Base-by-base conservation (phyloP, 2,113 vertebrate species). In the Notarius lentiginosus region DNA sequence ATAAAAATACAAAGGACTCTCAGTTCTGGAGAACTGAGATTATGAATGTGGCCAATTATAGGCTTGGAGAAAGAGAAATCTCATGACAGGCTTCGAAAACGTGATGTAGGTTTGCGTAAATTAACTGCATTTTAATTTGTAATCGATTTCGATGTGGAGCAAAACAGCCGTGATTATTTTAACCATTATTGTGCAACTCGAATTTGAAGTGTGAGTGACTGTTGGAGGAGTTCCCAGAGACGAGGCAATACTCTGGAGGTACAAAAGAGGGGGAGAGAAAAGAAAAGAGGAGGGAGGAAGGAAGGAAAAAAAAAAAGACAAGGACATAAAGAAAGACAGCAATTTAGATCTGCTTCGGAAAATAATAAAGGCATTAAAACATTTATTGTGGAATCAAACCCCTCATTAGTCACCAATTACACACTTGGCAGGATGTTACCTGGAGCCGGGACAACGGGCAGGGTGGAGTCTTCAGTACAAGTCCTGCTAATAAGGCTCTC, bases 401-500 rank as follows among this genome's bases (percentile, higher is more conserved):
- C 27, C 8, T 10, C 15, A 5, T 51, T 53, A 55, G n/a, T 18
- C 22, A 56, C 41, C 27, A 27, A 55, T 7, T 30, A 68, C 61
- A 34, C 7, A 73, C 55, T 47, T 14, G 10, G 41, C 41, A 41
- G 47, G 41, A 1, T 6, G 56, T 61, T 87, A 98, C 97, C 97
- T 96, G 97, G 95, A 92, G 95, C 95, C 60, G 91, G 94, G 49
- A 95, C 91, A 3, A 94, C 88, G 55, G 91, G 93, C 82, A 94
- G 92, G 1, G 95, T 89, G 56, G 91, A 92, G 81, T 94, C 94
- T 89, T 96, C 95, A 90, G 96, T 96, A 90, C 94, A 93, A 56
- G 92, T 88, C 89, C 92, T 96, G 70, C 96, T 97, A 90, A 99
- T 94, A 0, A 99, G 95, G 89, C 89, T 96, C 92, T 93, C 91